Percentiles rank a stretch among this genome's conserved stretches.
Evolutionary conservation across 2,888 invertebrate species (phyloP).

Genomic region (Achlya flavicornis): DNA sequence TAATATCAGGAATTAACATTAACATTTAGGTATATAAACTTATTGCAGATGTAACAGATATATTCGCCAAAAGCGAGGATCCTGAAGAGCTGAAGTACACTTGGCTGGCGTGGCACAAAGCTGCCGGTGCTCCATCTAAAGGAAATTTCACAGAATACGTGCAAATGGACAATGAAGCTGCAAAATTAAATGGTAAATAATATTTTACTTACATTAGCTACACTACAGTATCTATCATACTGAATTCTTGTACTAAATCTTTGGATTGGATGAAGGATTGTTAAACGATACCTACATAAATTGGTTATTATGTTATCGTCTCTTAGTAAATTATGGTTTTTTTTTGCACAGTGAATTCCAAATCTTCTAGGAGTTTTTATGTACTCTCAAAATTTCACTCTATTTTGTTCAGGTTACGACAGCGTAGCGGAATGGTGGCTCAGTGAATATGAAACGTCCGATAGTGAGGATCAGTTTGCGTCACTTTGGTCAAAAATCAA

Average conservation of each 20-base stretch:
- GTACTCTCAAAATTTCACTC: no score
- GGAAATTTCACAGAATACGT: slow-evolving; percentile 87
- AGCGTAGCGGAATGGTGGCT: slow-evolving; percentile 89
- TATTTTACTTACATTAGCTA: neutral
- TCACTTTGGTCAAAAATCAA: slow-evolving; percentile 89
- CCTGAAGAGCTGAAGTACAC: slow-evolving; percentile 90
- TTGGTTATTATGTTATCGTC: no score
- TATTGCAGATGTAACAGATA: slow-evolving; percentile 86
- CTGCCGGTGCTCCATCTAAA: slow-evolving; percentile 87
- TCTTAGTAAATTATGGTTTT: no score
- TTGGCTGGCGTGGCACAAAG: slow-evolving; percentile 92
- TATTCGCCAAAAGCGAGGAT: slow-evolving; percentile 87
- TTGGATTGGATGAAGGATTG: no score
- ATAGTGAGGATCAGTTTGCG: slow-evolving; percentile 87
- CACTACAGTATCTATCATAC: neutral
- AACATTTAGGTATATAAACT: neutral
- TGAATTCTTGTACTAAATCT: no score
- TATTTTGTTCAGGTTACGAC: slow-evolving; percentile 82
- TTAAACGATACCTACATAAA: no score
- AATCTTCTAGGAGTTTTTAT: no score
- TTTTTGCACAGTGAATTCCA: no score
- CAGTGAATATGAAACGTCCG: slow-evolving; percentile 86
- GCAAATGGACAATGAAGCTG: slow-evolving; percentile 87
- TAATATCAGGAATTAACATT: no score
- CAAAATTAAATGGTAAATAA: slow-evolving; percentile 86